Conservation (phyloP, 2,113 vertebrate species). For the Perca fluviatilis region DNA sequence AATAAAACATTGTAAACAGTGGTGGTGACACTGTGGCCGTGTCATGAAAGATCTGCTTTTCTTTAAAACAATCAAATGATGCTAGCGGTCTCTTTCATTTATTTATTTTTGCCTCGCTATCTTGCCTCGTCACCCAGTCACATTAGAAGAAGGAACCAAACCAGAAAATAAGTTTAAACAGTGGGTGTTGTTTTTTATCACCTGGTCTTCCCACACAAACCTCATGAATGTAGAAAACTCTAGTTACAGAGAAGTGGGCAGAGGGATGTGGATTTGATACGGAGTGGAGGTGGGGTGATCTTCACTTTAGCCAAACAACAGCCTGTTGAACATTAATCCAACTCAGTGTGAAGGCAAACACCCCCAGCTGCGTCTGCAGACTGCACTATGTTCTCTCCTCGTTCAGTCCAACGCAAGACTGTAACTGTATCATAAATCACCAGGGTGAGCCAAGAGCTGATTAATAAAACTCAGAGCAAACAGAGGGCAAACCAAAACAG, state of each 20-base stretch:
- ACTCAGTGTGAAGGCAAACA: conserved; percentile 72
- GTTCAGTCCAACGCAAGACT: conserved; percentile 41
- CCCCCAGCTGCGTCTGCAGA: conserved; percentile 63
- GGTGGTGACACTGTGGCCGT: conserved; percentile 45
- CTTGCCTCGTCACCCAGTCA: conserved; percentile 8
- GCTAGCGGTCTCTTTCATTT: conserved; percentile 48
- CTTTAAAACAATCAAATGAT: conserved; percentile 54
- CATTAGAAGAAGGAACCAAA: conserved; percentile 39
- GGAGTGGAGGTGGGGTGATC: conserved; percentile 19
- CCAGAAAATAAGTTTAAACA: conserved; percentile 27
- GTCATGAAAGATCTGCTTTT: conserved; percentile 52
- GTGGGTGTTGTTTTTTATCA: conserved; percentile 53
- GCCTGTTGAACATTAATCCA: conserved; percentile 80
- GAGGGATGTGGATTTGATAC: conserved; percentile 20
- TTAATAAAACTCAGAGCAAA: conserved; percentile 79
- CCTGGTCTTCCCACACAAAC: conserved; percentile 39
- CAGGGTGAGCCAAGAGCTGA: conserved; percentile 66
- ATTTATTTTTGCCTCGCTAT: conserved; percentile 6
- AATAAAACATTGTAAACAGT: conserved; percentile 52
- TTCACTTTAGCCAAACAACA: conserved; percentile 69
- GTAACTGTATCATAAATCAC: conserved; percentile 75
- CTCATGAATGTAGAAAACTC: conserved; percentile 30
- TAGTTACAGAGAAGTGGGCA: conserved; percentile 9
- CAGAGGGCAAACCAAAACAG: conserved; percentile 81
- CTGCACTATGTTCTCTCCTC: conserved; percentile 48